Base-by-base conservation (phyloP, 2,113 vertebrate genomes). In the Leptobrachium leishanense region DNA sequence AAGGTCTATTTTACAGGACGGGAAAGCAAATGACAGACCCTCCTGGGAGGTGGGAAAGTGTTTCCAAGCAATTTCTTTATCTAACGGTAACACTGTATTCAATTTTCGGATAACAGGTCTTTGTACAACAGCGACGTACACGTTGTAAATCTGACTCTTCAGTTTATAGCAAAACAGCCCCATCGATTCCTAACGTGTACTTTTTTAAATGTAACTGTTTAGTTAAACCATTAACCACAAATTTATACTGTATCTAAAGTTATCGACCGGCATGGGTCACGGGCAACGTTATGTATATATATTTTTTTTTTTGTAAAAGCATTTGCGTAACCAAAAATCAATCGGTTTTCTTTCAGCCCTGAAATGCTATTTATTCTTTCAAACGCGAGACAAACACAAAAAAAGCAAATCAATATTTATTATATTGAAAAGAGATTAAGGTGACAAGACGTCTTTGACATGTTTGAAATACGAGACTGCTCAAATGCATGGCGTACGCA, bases 241-340 rank as follows among this genome's bases (percentile, higher is more conserved):
- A 59, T 68, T 59, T 54, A 73, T 41, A 66, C 43, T 31, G 13
- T 20, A 40, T 68, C 64, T 68, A 68, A 55, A 59, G 41, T 41
- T 59, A 68, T 67, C 39, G 70, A 74, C 55, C 77, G 50, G 55
- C 42, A 64, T 46, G 31, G 53, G 71, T 68, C 53, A 68, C 5
- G 39, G 62, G n/a, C 55, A 13, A 13, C 55, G 55, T 10, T 13
- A 10, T 8, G 11, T 8, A 54, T 8, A 54, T 8, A 10, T 44
- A 54, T 57, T 67, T 43, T 20, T 9, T 65, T 65, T 65, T 53
- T 65, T n/a, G n/a, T 43, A 76, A 64, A 62, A 68, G 53, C 41
- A 68, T 67, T 53, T 13, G 62, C 54, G 42, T 68, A 80, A 80
- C 77, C 71, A 20, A 74, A 80, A 80, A 80, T 80, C 77, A 80